Percentiles rank a stretch among this genome's conserved stretches.
Evolutionary conservation across 2,113 vertebrate species (phyloP).

Genomic region (Seriola aureovittata): DNA sequence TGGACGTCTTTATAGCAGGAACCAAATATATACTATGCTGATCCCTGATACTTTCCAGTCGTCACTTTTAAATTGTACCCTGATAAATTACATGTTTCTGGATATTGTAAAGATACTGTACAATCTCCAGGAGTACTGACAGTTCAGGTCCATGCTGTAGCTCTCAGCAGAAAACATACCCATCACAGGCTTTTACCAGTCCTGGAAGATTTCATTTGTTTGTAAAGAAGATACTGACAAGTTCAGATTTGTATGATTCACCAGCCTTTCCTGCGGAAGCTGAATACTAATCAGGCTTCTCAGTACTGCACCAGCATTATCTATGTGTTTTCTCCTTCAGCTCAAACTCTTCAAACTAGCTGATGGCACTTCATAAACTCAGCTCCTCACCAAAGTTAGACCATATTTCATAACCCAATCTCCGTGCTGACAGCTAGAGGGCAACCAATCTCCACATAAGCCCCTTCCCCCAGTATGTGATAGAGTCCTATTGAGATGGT

Average conservation of each 20-base stretch:
- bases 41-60: constrained; percentile 40
- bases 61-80: background rate
- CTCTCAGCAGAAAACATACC: background rate
- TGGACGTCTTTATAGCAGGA: constrained; percentile 21
- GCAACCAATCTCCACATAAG: constrained; percentile 83
- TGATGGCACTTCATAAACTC: constrained; percentile 21
- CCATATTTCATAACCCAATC: constrained; percentile 65
- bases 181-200: background rate
- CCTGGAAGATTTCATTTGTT: background rate
- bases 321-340: constrained; percentile 21
- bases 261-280: background rate
- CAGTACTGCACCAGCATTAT: background rate
- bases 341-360: constrained; percentile 26
- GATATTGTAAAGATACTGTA: background rate
- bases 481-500: constrained; percentile 50
- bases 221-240: background rate
- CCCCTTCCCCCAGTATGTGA: constrained; percentile 56
- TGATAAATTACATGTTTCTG: constrained; percentile 28
- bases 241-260: constrained; percentile 27
- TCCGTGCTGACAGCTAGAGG: constrained; percentile 85
- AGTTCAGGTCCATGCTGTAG: background rate
- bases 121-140: background rate
- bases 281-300: constrained; percentile 6
- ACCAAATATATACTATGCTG: constrained; percentile 21
- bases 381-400: constrained; percentile 16